Evolutionary conservation across 2,113 vertebrate species (phyloP), one percentile per base, ranked within the genome.

Genomic region (Tautogolabrus adspersus): DNA sequence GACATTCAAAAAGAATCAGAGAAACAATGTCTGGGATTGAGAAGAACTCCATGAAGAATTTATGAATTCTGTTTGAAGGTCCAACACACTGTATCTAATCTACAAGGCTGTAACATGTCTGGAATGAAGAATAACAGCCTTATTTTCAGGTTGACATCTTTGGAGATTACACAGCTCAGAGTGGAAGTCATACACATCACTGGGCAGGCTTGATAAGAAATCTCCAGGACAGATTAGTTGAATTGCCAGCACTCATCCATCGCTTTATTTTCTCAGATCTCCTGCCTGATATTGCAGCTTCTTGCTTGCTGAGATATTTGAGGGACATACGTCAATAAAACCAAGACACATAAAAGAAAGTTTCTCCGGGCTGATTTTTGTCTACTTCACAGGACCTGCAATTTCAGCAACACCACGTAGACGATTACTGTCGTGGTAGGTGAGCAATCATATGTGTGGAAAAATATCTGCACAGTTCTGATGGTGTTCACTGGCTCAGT

Each of bases 11-110:
- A 40, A 37, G n/a, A 46, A 67, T 60, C 9, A 22, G 18, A 52
- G 10, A 12, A 12, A 67, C 19, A 46, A 21, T 16, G 23, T 19
- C 22, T 15, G 42, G 7, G 19, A 18, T 56, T 37, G 16, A 6
- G 11, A 65, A 44, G 10, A 68, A 56, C 15, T 67, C 19, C 59
- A 22, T 51, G 22, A 66, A 52, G 62, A 40, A 77, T 80, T 72
- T 64, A 75, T 57, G n/a, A 75, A 80, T 76, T 60, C 47, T 46
- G 30, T 76, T 76, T 83, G 10, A 71, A 59, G 74, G 71, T 76
- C 64, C 74, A 77, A 58, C 56, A 79, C 78, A 88, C 82, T 83
- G 84, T 46, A 73, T 79, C 81, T 71, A 76, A 88, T 89, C 80
- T 59, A 23, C 12, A 26, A 18, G 22, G 34, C 18, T 57, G 47